Conservation (phyloP, 2,888 invertebrate species). For the Drosophila paramelanica region DNA sequence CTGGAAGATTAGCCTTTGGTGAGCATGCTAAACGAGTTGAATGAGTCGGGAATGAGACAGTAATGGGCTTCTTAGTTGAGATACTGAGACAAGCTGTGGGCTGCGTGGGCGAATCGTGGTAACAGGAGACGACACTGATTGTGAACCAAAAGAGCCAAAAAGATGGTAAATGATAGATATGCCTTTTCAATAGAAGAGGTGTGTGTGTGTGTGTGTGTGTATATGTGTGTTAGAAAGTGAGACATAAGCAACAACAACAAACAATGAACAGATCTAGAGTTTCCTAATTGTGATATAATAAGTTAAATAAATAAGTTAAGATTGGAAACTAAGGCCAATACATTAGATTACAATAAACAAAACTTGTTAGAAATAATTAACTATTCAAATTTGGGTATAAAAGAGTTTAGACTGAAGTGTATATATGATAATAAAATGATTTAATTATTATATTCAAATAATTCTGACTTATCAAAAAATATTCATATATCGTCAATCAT, state of each 20-base stretch:
- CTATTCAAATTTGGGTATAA: background rate
- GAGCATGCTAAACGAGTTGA: conserved; percentile 77
- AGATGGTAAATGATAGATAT: conserved; percentile 35
- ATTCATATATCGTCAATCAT: background rate
- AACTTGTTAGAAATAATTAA: too few species aligned
- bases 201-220: conserved; percentile 6
- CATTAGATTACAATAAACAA: background rate
- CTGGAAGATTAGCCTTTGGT: conserved; percentile 66
- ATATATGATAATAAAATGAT: too few species aligned
- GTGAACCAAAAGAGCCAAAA: conserved; percentile 23
- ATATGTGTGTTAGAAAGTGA: conserved; percentile 52
- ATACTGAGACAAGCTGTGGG: conserved; percentile 61
- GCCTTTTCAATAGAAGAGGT: conserved; percentile 12
- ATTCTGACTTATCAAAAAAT: too few species aligned
- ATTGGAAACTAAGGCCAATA: background rate
- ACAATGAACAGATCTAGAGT: conserved; percentile 21
- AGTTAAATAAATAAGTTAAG: background rate
- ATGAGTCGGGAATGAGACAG: conserved; percentile 83
- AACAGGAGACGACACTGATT: conserved; percentile 68
- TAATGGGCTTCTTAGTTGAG: conserved; percentile 82
- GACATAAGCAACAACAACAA: conserved; percentile 25
- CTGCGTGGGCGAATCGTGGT: conserved; percentile 66
- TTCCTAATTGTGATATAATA: conserved; percentile 5
- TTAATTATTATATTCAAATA: too few species aligned
- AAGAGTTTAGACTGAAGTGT: background rate